phyloP scores from a whole-genome alignment of 2,113 vertebrate genomes.

The Hiodon tergisus region DNA sequence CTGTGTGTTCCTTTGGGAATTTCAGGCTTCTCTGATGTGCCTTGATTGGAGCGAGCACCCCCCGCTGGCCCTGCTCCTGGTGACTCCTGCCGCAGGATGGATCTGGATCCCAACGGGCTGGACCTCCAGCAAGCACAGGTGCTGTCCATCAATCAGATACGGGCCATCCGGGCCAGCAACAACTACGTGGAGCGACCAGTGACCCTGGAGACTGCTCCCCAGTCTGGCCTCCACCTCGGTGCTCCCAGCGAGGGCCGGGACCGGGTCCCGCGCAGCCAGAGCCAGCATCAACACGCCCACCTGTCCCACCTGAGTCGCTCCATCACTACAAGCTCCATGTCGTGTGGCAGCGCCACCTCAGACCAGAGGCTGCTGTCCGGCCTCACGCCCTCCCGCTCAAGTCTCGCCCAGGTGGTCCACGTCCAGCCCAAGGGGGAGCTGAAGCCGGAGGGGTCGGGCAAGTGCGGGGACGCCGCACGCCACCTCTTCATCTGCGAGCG shows the following conservation, averaged over 20 bases:
- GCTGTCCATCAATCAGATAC: slow-evolving; percentile 90
- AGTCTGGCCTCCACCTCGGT: slow-evolving; percentile 71
- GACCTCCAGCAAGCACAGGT: slow-evolving; percentile 78
- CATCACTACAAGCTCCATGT: slow-evolving; percentile 91
- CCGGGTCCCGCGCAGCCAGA: slow-evolving; percentile 74
- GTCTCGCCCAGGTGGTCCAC: slow-evolving; percentile 61
- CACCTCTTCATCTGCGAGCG: slow-evolving; percentile 87
- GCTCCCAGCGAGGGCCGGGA: slow-evolving; percentile 44
- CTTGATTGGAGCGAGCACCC: slow-evolving; percentile 62
- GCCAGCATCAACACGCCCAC: slow-evolving; percentile 75
- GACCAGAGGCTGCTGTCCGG: slow-evolving; percentile 86
- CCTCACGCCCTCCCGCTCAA: slow-evolving; percentile 77
- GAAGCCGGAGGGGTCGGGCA: slow-evolving; percentile 71
- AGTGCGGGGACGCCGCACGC: slow-evolving; percentile 56
- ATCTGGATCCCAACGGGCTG: slow-evolving; percentile 50
- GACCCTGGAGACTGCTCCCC: slow-evolving; percentile 55
- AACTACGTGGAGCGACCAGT: slow-evolving; percentile 92
- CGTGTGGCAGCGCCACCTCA: slow-evolving; percentile 83
- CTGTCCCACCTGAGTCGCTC: slow-evolving; percentile 82
- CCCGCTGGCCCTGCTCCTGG: slow-evolving; percentile 32
- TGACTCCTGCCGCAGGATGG: slow-evolving; percentile 29
- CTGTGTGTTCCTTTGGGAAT: slow-evolving; percentile 30
- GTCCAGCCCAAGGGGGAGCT: slow-evolving; percentile 77
- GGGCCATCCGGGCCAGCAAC: slow-evolving; percentile 85
- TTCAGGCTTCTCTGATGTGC: slow-evolving; percentile 83